These are phyloP conservation scores for Holacanthella duospinosa DNA, from an alignment of 2,888 invertebrate species.

Conservation along the genomic window DNA sequence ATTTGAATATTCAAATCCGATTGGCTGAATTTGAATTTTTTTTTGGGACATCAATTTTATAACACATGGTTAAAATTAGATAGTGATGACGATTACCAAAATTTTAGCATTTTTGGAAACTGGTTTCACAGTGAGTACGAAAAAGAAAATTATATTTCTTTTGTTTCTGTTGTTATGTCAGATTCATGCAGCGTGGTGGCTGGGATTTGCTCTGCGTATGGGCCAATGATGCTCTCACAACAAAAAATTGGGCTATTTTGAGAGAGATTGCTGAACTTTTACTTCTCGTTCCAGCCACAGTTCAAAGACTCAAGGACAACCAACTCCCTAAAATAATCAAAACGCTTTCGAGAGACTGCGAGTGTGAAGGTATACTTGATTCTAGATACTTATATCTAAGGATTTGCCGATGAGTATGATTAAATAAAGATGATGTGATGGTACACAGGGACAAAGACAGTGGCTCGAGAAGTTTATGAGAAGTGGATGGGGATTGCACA, in stretches of 20 bases:
- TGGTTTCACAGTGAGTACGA: not conserved
- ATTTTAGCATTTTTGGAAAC: not conserved
- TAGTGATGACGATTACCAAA: not conserved
- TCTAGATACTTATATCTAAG: not conserved
- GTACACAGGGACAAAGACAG: slow-evolving; percentile 25
- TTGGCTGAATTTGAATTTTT: too few species aligned
- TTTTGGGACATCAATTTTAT: too few species aligned
- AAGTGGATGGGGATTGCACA: slow-evolving; percentile 34
- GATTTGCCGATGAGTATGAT: too few species aligned
- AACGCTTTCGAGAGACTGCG: slow-evolving; percentile 66
- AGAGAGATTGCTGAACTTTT: slow-evolving; percentile 75
- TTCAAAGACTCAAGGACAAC: slow-evolving; percentile 80
- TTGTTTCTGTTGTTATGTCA: slow-evolving; percentile 39
- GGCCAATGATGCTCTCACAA: slow-evolving; percentile 75
- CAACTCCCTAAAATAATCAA: slow-evolving; percentile 86
- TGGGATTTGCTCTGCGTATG: slow-evolving; percentile 85
- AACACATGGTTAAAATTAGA: not conserved
- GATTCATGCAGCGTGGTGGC: slow-evolving; percentile 80
- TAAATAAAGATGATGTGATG: too few species aligned
- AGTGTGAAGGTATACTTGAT: slow-evolving; percentile 60
- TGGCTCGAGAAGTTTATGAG: slow-evolving; percentile 25
- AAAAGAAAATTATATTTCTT: not conserved
- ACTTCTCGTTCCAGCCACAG: slow-evolving; percentile 76
- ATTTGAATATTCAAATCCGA: too few species aligned
- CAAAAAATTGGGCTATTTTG: slow-evolving; percentile 76